Conservation (phyloP, 2,888 invertebrate genomes). For the Ashinkailepas kermadecensis region DNA sequence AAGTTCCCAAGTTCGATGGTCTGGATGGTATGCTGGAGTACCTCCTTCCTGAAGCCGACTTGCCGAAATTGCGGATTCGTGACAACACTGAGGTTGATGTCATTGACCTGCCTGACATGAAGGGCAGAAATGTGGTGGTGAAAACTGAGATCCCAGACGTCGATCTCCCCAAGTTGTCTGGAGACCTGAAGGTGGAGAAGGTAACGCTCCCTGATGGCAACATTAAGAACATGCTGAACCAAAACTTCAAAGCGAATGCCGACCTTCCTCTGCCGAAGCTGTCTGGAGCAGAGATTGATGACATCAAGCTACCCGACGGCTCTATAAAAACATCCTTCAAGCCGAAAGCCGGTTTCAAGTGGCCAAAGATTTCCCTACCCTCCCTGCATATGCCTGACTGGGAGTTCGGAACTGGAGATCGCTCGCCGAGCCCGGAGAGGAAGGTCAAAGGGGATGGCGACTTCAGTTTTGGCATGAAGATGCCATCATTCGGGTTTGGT, state of each 20-base stretch:
- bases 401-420: not conserved
- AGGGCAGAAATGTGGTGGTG: not conserved
- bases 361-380: not conserved
- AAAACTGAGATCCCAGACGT: not conserved
- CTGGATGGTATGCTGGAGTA: not conserved
- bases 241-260: not conserved
- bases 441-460: no score
- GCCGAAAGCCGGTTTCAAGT: not conserved
- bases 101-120: not conserved
- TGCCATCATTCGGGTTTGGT: no score
- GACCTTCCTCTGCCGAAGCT: not conserved
- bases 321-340: not conserved
- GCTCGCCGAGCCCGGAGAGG: no score
- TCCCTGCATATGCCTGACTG: not conserved
- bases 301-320: not conserved
- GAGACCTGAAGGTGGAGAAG: not conserved
- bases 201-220: not conserved
- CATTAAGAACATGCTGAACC: not conserved
- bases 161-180: not conserved
- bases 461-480: no score
- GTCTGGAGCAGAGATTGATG: not conserved
- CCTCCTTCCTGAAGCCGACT: not conserved
- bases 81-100: not conserved
- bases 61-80: not conserved
- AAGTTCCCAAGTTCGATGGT: not conserved